A percentile compares a stretch with the other conserved stretches of the same genome.
Conservation (phyloP, 2,888 invertebrate species). For the Palloptera scutellata region DNA sequence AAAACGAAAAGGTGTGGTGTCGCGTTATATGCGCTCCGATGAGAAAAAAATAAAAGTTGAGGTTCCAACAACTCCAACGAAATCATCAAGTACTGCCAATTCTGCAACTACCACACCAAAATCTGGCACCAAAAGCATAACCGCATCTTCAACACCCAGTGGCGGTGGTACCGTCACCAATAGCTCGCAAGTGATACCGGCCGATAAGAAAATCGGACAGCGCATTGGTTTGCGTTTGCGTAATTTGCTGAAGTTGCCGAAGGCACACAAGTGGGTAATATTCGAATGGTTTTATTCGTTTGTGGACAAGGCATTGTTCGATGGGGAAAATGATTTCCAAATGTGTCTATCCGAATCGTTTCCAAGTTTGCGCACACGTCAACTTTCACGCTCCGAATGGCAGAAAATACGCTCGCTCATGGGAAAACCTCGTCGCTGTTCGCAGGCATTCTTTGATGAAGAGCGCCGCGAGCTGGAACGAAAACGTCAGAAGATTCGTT, state of each 20-base stretch:
- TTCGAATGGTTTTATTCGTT: constrained; percentile 99
- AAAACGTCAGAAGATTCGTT: constrained; percentile 89
- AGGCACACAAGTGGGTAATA: constrained; percentile 99
- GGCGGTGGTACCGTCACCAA: neutral
- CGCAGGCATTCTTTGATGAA: constrained; percentile 94
- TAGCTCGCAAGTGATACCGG: constrained; percentile 63
- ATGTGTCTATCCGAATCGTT: constrained; percentile 89
- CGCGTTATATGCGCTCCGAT: constrained; percentile 63
- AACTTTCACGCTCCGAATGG: constrained; percentile 92
- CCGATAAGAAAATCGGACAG: constrained; percentile 87
- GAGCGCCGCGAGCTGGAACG: constrained; percentile 90
- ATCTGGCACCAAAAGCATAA: constrained; percentile 34
- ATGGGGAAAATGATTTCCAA: constrained; percentile 96
- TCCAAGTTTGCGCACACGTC: constrained; percentile 86
- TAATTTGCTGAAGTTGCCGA: constrained; percentile 94
- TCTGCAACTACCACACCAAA: constrained; percentile 40
- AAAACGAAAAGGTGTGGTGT: constrained; percentile 64
- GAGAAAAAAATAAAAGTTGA: constrained; percentile 28
- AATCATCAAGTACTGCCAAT: constrained; percentile 20
- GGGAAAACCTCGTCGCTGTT: constrained; percentile 96
- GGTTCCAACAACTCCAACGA: constrained; percentile 35
- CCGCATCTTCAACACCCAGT: constrained; percentile 28
- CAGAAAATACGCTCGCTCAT: constrained; percentile 92
- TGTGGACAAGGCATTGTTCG: constrained; percentile 92
- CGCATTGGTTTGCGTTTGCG: constrained; percentile 86